Evolutionary conservation across 2,797 vertebrate species (phyloP), one percentile per base, ranked within the genome.

Genomic region (Gymnothorax javanicus): DNA sequence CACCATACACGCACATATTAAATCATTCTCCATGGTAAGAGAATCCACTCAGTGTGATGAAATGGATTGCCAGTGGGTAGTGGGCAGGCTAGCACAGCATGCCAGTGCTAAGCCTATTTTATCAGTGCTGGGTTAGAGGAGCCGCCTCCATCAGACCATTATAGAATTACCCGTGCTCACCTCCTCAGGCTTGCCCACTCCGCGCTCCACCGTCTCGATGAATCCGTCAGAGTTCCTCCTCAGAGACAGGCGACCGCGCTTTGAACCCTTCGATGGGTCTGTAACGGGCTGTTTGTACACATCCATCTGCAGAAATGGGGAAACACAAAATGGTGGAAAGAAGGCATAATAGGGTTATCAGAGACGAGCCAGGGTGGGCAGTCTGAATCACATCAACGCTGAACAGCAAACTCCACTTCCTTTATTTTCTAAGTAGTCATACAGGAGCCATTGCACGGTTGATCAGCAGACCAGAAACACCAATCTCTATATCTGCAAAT

Each of bases 261-360:
- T 96, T 0, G 96, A 96, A 64, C 89, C 90, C 89, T 96, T 96
- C 86, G 95, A 95, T 0, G 94, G 96, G 90, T 96, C 96, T 0
- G 95, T 96, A 88, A 96, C 95, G 0, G 96, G 96, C 90, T 95
- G 95, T 89, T 96, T 96, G 89, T 91, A 96, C 62, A 96, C 96
- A 1, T 96, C 95, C 95, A 95, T 96, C 96, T 96, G 86, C 17
- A 77, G 84, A 84, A 84, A 89, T 57, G 33, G 33, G 54, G 77
- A 52, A 27, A 56, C 8, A 50, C 43, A 54, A 56, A 57, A 23
- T 59, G 81, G 43, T 57, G 52, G 43, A 69, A 43, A 59, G 4
- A 15, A 17, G n/a, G 11, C 8, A 8, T 84, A 17, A n/a, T 8
- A 12, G 60, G 83, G 50, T 64, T 43, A 84, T 52, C 59, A 84